These are phyloP conservation scores for Melozone crissalis DNA, from an alignment of 2,113 vertebrate species.

Conservation along the genomic window DNA sequence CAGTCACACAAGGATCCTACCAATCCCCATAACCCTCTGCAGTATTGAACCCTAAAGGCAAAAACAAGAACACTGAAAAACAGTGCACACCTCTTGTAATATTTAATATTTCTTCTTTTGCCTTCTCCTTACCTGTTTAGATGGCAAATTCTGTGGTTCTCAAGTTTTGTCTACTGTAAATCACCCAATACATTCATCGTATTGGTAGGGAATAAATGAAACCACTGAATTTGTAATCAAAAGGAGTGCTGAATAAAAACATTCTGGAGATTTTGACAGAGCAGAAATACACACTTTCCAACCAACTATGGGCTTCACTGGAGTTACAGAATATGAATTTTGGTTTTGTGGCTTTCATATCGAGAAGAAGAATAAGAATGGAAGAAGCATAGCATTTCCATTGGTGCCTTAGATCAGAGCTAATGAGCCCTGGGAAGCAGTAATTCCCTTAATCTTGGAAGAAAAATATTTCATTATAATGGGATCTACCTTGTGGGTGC, in stretches of 20 bases:
- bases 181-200: fast-evolving
- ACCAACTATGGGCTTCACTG: neutral
- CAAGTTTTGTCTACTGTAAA: neutral
- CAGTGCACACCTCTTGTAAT: neutral
- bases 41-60: neutral
- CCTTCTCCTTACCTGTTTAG: neutral
- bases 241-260: neutral
- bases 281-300: neutral
- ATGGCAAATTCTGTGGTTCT: neutral
- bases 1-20: neutral
- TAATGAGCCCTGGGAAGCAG: neutral
- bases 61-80: neutral
- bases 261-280: neutral
- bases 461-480: neutral
- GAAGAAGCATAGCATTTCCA: neutral
- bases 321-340: neutral
- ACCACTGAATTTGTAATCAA: neutral
- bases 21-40: neutral
- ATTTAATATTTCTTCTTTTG: neutral
- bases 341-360: neutral
- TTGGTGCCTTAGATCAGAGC: neutral
- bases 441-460: neutral
- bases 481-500: neutral
- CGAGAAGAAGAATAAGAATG: neutral
- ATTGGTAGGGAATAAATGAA: neutral